Conservation (phyloP, 1,140 invertebrate species). For the Zaprionus africanus region DNA sequence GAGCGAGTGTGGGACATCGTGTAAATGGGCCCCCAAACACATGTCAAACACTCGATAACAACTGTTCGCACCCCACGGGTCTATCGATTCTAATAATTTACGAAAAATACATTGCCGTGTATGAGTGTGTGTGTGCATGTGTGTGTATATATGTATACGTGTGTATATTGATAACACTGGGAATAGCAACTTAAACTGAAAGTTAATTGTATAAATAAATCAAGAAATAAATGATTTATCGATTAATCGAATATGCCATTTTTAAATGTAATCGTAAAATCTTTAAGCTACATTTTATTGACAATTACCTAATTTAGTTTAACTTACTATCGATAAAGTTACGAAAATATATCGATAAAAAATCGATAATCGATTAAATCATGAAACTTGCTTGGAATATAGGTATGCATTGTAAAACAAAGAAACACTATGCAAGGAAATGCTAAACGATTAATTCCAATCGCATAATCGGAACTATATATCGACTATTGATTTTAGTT, state of each 20-base stretch:
- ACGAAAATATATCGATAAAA: neutral
- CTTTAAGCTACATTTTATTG: neutral
- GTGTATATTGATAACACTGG: neutral
- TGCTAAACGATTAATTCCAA: too few species aligned
- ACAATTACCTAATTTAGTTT: too few species aligned
- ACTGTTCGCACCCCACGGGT: neutral
- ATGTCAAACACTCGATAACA: slow-evolving; percentile 7
- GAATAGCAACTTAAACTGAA: neutral
- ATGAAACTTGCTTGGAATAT: too few species aligned
- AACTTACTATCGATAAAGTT: too few species aligned
- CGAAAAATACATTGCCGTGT: neutral
- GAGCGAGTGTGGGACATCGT: neutral
- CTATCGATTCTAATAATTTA: slow-evolving; percentile 2
- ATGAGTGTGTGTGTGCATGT: neutral
- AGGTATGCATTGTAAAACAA: too few species aligned
- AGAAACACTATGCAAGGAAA: too few species aligned
- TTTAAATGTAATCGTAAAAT: neutral
- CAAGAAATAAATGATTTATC: neutral
- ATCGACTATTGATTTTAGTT: too few species aligned
- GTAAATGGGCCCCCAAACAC: neutral
- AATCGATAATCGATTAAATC: neutral
- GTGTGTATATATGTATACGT: neutral
- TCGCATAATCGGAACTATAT: too few species aligned
- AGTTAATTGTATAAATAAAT: neutral
- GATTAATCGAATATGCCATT: neutral